phyloP scores from a whole-genome alignment of 1,140 invertebrate species.

The Mylabris phalerata region DNA sequence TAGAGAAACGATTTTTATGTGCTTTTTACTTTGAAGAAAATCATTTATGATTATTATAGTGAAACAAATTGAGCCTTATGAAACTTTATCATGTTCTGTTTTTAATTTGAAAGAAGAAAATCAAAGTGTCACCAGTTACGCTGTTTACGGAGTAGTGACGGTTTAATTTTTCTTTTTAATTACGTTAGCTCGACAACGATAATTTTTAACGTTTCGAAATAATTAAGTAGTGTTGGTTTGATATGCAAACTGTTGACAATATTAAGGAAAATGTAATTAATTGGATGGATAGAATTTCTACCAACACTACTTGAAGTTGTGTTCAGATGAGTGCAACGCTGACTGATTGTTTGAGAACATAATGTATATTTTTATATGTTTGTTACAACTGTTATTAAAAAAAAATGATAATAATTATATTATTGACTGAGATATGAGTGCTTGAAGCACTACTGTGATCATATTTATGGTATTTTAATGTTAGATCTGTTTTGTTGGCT shows the following conservation, averaged over 20 bases:
- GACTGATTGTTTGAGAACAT: slow-evolving; percentile 41
- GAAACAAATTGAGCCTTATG: too few relatives aligned
- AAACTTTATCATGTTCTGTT: too few relatives aligned
- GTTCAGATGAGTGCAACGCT: slow-evolving; percentile 30
- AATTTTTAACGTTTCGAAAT: slow-evolving; percentile 2
- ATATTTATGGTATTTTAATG: slow-evolving; percentile 43
- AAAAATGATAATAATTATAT: slow-evolving; percentile 31
- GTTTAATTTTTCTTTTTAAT: slow-evolving; percentile 1
- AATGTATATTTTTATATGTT: slow-evolving; percentile 46
- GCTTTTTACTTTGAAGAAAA: too few relatives aligned
- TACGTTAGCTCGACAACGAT: slow-evolving; percentile 28
- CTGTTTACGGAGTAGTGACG: too few relatives aligned
- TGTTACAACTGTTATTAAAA: slow-evolving; percentile 43
- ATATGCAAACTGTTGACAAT: too few relatives aligned
- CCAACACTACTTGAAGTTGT: slow-evolving; percentile 31
- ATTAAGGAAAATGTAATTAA: too few relatives aligned
- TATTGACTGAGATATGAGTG: slow-evolving; percentile 38
- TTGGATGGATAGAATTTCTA: slow-evolving; percentile 5
- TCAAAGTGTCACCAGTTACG: slow-evolving; percentile 4
- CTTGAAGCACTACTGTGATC: slow-evolving; percentile 39
- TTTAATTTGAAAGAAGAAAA: too few relatives aligned
- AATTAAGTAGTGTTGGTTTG: slow-evolving; percentile 22
- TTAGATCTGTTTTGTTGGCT: slow-evolving; percentile 36
- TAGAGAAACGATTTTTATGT: too few relatives aligned
- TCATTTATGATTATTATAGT: too few relatives aligned